Evolutionary conservation across 2,888 invertebrate species (phyloP).

Genomic region (Epirrita christyi): DNA sequence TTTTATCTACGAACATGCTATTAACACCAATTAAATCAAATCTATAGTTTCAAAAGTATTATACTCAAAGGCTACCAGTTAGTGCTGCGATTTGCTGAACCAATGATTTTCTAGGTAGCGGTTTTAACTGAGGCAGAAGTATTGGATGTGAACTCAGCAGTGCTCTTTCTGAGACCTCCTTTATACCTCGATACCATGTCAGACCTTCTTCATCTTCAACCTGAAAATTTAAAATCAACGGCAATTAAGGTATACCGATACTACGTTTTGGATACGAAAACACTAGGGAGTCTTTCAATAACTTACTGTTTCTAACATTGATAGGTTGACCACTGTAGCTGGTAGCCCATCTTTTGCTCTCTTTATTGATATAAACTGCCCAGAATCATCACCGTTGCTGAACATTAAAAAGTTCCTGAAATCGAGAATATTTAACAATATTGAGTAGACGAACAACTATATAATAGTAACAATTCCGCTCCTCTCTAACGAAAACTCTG

Average conservation of each 20-base stretch:
- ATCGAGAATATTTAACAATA: neutral
- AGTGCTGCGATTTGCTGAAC: slow-evolving; percentile 21
- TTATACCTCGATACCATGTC: slow-evolving; percentile 17
- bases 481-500: too few relatives aligned
- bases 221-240: slow-evolving; percentile 1
- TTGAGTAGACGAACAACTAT: too few relatives aligned
- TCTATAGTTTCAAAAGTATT: neutral
- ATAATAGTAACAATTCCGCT: too few relatives aligned
- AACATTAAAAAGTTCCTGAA: slow-evolving; percentile 24
- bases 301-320: slow-evolving; percentile 21
- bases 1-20: neutral
- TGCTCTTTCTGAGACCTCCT: slow-evolving; percentile 14
- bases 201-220: slow-evolving; percentile 15
- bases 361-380: slow-evolving; percentile 11
- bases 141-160: slow-evolving; percentile 10
- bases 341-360: slow-evolving; percentile 23
- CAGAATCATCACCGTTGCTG: slow-evolving; percentile 17
- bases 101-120: slow-evolving; percentile 5
- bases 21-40: neutral
- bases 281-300: too few relatives aligned
- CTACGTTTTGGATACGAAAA: too few relatives aligned
- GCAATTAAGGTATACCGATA: too few relatives aligned
- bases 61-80: slow-evolving; percentile 5
- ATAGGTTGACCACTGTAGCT: slow-evolving; percentile 23
- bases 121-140: slow-evolving; percentile 15